These are phyloP conservation scores for Leptoclinus maculatus DNA, from an alignment of 2,797 vertebrate genomes.

Conservation along the genomic window DNA sequence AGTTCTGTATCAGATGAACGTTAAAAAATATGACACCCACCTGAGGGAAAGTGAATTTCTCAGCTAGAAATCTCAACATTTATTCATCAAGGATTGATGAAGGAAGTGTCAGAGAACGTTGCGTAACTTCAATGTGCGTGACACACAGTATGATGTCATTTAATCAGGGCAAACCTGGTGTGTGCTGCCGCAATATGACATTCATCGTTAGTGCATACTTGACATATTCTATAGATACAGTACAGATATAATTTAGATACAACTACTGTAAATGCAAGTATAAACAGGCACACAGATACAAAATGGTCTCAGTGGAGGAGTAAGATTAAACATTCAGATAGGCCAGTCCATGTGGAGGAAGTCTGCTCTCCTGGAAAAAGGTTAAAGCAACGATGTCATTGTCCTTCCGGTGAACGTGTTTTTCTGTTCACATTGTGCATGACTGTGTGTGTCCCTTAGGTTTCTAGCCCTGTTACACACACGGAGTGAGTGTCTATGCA, in stretches of 20 bases:
- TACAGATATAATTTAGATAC: neutral
- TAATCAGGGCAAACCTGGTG: neutral
- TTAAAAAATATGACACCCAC: neutral
- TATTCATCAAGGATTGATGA: neutral
- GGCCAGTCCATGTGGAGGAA: conserved; percentile 16
- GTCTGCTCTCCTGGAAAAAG: conserved; percentile 26
- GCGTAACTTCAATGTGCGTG: neutral
- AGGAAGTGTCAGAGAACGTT: neutral
- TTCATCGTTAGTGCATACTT: neutral
- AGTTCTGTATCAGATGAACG: neutral
- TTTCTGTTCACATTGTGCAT: conserved; percentile 21
- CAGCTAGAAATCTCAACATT: neutral
- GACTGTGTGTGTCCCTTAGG: conserved; percentile 27
- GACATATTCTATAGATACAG: neutral
- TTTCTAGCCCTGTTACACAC: conserved; percentile 23
- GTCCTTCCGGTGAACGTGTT: conserved; percentile 31
- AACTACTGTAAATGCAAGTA: neutral
- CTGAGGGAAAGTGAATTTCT: neutral
- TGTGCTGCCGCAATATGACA: neutral
- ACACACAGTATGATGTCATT: neutral
- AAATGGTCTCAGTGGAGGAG: conserved; percentile 7
- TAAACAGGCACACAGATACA: neutral
- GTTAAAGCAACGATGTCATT: conserved; percentile 42
- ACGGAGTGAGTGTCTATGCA: conserved; percentile 34
- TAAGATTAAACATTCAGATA: conserved; percentile 54